Conservation (phyloP, 2,113 vertebrate species). For the Osmerus mordax region DNA sequence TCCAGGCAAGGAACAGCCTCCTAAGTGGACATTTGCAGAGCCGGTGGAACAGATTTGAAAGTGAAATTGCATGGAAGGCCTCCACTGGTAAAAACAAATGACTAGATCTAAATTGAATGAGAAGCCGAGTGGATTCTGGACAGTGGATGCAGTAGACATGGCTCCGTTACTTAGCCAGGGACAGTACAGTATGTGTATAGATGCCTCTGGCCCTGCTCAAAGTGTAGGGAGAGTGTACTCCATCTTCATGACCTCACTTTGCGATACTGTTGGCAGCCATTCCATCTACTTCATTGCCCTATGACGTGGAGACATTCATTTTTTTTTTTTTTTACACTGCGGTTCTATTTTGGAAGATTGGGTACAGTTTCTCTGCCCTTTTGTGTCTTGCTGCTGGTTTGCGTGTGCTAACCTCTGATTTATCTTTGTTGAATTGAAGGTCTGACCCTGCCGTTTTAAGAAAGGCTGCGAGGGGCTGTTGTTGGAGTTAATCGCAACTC, state of each 20-base stretch:
- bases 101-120: constrained; percentile 48
- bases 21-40: constrained; percentile 50
- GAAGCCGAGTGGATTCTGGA: constrained; percentile 9
- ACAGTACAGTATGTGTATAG: neutral
- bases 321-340: neutral
- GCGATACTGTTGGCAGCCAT: neutral
- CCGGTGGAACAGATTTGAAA: constrained; percentile 42
- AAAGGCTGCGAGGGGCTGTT: neutral
- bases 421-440: constrained; percentile 6
- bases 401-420: constrained; percentile 12
- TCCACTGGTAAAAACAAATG: constrained; percentile 49
- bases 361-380: neutral
- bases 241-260: too few species aligned
- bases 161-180: neutral
- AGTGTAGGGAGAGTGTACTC: too few species aligned
- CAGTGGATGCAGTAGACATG: neutral
- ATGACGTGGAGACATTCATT: neutral
- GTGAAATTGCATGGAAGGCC: constrained; percentile 44
- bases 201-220: too few species aligned
- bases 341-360: neutral
- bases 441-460: neutral
- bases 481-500: neutral
- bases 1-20: constrained; percentile 15
- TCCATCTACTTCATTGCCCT: neutral
- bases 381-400: neutral